Evolutionary conservation across 2,888 invertebrate species (phyloP).

Genomic region (Pasiphila rectangulata): DNA sequence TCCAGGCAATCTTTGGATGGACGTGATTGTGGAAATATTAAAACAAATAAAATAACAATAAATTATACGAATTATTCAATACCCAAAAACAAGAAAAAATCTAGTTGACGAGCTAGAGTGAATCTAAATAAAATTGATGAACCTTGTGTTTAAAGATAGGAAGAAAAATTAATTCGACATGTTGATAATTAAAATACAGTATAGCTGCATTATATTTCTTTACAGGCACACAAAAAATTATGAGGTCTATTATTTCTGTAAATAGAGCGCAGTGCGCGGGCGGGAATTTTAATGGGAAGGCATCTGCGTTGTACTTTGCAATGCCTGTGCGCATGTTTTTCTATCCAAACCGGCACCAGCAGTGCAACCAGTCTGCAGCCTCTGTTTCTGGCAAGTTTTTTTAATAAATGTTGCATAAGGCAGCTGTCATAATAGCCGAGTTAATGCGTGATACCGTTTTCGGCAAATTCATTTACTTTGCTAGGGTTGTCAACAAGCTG

Average conservation of each 20-base stretch:
- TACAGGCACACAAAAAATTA: conserved; percentile 32
- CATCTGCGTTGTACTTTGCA: conserved; percentile 48
- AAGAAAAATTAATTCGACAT: background rate
- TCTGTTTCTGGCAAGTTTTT: conserved; percentile 45
- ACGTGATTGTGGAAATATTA: too few relatives aligned
- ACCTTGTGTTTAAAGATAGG: too few relatives aligned
- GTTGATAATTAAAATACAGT: conserved; percentile 1
- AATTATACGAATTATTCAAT: too few relatives aligned
- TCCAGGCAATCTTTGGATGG: too few relatives aligned
- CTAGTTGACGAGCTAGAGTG: too few relatives aligned
- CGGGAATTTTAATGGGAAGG: conserved; percentile 70
- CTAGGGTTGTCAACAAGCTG: conserved; percentile 16
- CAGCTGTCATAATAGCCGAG: conserved; percentile 35
- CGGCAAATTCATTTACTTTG: conserved; percentile 16
- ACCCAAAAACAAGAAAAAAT: too few relatives aligned
- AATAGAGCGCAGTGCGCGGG: conserved; percentile 68
- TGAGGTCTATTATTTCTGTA: conserved; percentile 64
- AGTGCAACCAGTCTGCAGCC: conserved; percentile 48
- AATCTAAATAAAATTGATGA: too few relatives aligned
- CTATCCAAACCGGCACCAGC: conserved; percentile 43
- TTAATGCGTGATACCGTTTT: conserved; percentile 26
- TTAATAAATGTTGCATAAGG: conserved; percentile 35
- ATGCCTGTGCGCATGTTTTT: conserved; percentile 49
- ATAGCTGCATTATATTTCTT: conserved; percentile 2
- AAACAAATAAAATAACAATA: too few relatives aligned